Evolutionary conservation across 2,797 vertebrate genomes (phyloP), one percentile per base, ranked within the genome.

Genomic region (Geotrypetes seraphini): DNA sequence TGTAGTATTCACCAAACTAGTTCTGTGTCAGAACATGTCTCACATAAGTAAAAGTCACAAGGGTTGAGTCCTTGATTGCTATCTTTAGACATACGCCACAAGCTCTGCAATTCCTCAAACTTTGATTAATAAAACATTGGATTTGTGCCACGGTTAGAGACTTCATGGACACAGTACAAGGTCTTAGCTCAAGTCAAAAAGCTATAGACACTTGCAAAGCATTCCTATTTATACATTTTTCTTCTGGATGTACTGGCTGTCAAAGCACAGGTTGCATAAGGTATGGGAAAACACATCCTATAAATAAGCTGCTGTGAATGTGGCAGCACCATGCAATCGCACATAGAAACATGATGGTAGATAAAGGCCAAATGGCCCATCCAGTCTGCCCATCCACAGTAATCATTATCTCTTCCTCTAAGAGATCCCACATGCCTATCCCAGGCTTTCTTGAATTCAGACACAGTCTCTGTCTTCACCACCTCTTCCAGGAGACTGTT

Each of bases 251-350:
- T 24, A 12, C 7, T 13, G n/a, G 74, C 35, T 31, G 34, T 43
- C 40, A 32, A 23, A 35, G 36, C 39, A 31, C 15, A 19, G 16
- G 41, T 44, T 50, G 35, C 21, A 22, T 39, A 44, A 50, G 19
- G 36, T 24, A 19, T 22, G 21, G 33, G 16, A 29, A 27, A 16
- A 5, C 24, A 25, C 17, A 20, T 34, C 36, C 36, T 39, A 44
- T 39, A 36, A 50, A 44, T 31, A 47, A 47, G 35, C 26, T 36
- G 34, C 31, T 30, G 36, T 27, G 16, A 16, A 19, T 17, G 17
- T 39, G 47, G 47, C 27, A 47, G 39, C 25, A 39, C 26, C 26
- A 47, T 30, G 43, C 43, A 39, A 39, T 36, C 47, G 43, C 34
- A 36, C 27, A n/a, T n/a, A n/a, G n/a, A n/a, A n/a, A n/a, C n/a